phyloP scores from a whole-genome alignment of 2,888 invertebrate species.

The Eubasilissa splendida region DNA sequence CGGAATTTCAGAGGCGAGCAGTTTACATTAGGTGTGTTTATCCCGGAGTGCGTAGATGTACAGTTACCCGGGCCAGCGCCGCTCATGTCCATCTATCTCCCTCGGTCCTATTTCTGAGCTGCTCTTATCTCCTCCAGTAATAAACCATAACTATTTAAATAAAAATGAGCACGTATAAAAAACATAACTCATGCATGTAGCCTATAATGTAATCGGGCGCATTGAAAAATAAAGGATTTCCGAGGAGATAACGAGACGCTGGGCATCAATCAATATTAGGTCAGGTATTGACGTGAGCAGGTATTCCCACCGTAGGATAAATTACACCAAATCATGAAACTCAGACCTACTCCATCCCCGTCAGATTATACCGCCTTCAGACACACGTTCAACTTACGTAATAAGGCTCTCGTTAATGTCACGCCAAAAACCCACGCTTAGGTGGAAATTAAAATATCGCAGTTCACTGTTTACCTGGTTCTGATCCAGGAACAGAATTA shows the following conservation, averaged over 20 bases:
- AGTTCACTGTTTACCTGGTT: no score
- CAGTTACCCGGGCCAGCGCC: neutral
- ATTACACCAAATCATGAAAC: neutral
- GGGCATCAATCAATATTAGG: slow-evolving; percentile 48
- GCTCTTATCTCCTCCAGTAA: neutral
- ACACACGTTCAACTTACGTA: neutral
- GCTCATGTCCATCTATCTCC: neutral
- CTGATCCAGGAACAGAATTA: no score
- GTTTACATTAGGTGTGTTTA: neutral
- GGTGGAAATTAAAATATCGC: no score
- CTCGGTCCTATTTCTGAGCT: neutral
- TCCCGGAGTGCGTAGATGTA: neutral
- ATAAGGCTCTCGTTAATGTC: neutral
- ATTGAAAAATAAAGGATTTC: neutral
- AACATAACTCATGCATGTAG: slow-evolving; percentile 38
- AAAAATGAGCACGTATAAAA: slow-evolving; percentile 48
- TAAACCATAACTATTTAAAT: slow-evolving; percentile 47
- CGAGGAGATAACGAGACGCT: slow-evolving; percentile 41
- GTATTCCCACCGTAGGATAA: neutral
- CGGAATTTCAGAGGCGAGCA: no score
- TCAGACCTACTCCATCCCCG: no score
- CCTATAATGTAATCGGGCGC: slow-evolving; percentile 47
- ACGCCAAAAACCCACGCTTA: neutral
- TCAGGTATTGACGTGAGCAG: slow-evolving; percentile 47
- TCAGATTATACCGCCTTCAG: neutral